A percentile compares a stretch with the other conserved stretches of the same genome.
These are phyloP conservation scores for Hypsibius dujardini DNA, from an alignment of 1,140 invertebrate species.

Conservation along the genomic window DNA sequence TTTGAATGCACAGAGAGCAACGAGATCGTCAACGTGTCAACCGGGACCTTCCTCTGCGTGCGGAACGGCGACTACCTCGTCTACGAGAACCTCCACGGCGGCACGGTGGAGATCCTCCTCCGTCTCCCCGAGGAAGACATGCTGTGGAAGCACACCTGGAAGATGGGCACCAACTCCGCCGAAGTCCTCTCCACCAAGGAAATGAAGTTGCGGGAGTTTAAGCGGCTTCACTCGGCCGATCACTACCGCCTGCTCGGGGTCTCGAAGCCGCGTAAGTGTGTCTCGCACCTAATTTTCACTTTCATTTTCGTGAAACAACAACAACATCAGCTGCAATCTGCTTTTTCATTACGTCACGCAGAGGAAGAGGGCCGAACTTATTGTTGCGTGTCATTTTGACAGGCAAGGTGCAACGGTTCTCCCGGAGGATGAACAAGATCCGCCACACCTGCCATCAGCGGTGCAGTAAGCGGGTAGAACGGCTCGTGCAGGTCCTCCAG, in stretches of 20 bases:
- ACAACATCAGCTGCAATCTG: no score
- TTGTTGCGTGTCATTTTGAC: background rate
- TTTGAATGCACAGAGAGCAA: background rate
- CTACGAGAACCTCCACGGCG: constrained; percentile 9
- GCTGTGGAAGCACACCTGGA: background rate
- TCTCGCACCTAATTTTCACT: background rate
- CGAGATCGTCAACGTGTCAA: constrained; percentile 6
- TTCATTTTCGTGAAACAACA: no score
- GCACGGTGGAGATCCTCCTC: background rate
- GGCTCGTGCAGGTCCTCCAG: background rate
- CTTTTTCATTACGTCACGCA: no score
- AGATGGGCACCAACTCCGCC: background rate
- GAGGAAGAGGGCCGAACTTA: no score
- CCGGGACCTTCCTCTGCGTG: background rate
- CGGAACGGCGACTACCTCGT: background rate
- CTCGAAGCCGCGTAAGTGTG: background rate
- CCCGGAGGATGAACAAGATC: background rate
- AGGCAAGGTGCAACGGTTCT: background rate
- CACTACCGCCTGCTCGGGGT: background rate
- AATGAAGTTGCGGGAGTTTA: constrained; percentile 12
- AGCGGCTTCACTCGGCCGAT: background rate
- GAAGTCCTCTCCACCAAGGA: background rate
- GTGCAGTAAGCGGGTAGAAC: background rate
- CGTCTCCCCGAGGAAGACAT: constrained; percentile 6
- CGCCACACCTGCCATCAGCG: constrained; percentile 9